Evolutionary conservation across 2,113 vertebrate species (phyloP).

Genomic region (Gasterosteus nipponicus): DNA sequence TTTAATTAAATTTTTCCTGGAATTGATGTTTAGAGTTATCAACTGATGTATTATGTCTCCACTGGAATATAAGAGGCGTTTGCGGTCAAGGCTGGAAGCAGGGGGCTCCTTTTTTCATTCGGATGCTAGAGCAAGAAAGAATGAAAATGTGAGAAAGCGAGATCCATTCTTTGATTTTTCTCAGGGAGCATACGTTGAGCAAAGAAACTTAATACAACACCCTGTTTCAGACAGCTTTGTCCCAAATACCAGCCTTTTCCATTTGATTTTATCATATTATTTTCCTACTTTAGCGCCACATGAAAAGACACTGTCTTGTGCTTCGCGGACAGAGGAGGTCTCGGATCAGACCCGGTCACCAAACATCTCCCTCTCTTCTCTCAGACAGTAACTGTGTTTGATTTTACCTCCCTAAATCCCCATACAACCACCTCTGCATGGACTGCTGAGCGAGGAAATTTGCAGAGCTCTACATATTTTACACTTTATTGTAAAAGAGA

Average conservation of each 20-base stretch:
- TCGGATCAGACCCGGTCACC: conserved; percentile 14
- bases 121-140: conserved; percentile 5
- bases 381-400: conserved; percentile 29
- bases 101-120: conserved; percentile 2
- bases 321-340: not conserved
- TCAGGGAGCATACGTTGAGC: conserved; percentile 53
- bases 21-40: conserved; percentile 27
- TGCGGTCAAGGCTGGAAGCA: not conserved
- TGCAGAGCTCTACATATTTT: conserved; percentile 16
- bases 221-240: not conserved
- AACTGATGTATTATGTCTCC: conserved; percentile 17
- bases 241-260: not conserved
- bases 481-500: conserved; percentile 34
- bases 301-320: conserved; percentile 5
- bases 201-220: not conserved
- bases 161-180: conserved; percentile 50
- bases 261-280: conserved; percentile 1
- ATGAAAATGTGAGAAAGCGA: conserved; percentile 5
- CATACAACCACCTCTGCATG: conserved; percentile 22
- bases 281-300: not conserved
- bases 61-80: conserved; percentile 20
- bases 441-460: conserved; percentile 18
- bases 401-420: not conserved
- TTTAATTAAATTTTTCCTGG: not conserved
- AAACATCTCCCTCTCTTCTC: not conserved